A percentile compares a stretch with the other conserved stretches of the same genome.
These are phyloP conservation scores for Limenitis camilla DNA, from an alignment of 2,888 invertebrate species.

Conservation along the genomic window DNA sequence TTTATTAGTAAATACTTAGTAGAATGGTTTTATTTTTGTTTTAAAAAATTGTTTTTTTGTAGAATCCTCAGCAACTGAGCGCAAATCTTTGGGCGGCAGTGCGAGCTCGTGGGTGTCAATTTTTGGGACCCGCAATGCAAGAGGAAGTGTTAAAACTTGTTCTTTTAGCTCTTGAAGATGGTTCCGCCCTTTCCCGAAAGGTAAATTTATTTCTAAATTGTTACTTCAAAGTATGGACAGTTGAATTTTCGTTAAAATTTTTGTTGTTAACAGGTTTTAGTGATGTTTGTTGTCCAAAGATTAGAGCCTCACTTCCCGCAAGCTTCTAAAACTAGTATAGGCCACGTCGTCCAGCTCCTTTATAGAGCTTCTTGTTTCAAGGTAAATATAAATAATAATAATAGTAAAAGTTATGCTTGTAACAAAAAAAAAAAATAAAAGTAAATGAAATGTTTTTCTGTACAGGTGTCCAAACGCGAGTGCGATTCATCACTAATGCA, in stretches of 20 bases:
- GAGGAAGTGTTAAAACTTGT: conserved; percentile 97
- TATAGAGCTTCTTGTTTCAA: conserved; percentile 99
- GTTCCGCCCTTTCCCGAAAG: conserved; percentile 93
- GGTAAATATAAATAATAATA: too few relatives aligned
- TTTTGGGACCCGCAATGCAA: conserved; percentile 99
- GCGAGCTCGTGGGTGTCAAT: conserved; percentile 96
- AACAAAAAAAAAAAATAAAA: not conserved
- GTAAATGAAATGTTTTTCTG: not conserved
- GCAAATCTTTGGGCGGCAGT: conserved; percentile 98
- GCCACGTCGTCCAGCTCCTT: conserved; percentile 97
- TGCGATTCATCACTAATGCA: conserved; percentile 99
- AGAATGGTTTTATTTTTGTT: too few relatives aligned
- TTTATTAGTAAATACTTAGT: too few relatives aligned
- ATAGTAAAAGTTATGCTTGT: too few relatives aligned
- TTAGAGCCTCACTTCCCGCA: conserved; percentile 96
- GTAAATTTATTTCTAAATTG: conserved; percentile 49
- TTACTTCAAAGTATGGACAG: too few relatives aligned
- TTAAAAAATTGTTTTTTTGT: too few relatives aligned
- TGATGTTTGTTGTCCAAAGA: conserved; percentile 98
- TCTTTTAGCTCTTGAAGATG: conserved; percentile 94
- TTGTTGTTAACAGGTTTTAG: conserved; percentile 76
- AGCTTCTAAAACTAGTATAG: conserved; percentile 99
- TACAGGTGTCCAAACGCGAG: conserved; percentile 93
- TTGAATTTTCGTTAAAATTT: not conserved
- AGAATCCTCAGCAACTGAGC: conserved; percentile 94